A percentile compares a stretch with the other conserved stretches of the same genome.
phyloP scores from a whole-genome alignment of 2,797 vertebrate species.

The Enteromius treurensis region DNA sequence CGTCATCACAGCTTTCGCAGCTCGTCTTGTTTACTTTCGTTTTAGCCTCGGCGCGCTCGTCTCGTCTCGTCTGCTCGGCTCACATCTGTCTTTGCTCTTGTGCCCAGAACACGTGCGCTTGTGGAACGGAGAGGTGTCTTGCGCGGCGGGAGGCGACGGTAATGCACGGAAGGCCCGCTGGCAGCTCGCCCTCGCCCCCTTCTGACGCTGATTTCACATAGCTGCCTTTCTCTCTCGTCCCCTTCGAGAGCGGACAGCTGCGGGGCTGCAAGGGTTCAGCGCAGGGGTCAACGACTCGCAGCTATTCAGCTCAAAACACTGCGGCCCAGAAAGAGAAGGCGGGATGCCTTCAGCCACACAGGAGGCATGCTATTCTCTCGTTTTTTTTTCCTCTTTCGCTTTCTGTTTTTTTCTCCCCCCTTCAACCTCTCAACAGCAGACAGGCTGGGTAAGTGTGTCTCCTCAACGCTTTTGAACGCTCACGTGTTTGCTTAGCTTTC shows the following conservation, averaged over 20 bases:
- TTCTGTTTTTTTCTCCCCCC: constrained; percentile 12
- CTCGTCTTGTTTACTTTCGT: too few relatives aligned
- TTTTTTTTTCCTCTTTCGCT: constrained; percentile 4
- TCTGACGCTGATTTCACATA: not conserved
- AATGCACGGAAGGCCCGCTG: not conserved
- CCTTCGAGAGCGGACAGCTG: constrained; percentile 30
- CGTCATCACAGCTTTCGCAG: not conserved
- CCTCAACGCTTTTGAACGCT: not conserved
- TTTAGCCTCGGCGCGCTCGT: too few relatives aligned
- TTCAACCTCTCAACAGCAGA: not conserved
- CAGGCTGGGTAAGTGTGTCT: constrained; percentile 24
- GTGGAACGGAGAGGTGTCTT: not conserved
- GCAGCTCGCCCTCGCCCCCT: constrained; percentile 20
- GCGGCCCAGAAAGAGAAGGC: constrained; percentile 44
- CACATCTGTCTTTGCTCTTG: constrained; percentile 39
- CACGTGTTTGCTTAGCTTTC: constrained; percentile 34
- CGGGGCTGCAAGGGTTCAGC: constrained; percentile 32
- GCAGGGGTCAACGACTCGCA: constrained; percentile 52
- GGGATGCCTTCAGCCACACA: constrained; percentile 14
- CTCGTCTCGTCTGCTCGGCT: not conserved
- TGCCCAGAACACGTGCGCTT: constrained; percentile 32
- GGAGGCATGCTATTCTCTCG: constrained; percentile 29
- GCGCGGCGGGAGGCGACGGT: not conserved
- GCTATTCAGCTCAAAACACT: constrained; percentile 40
- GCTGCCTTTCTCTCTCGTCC: not conserved